Evolutionary conservation across 2,113 vertebrate genomes (phyloP).

Genomic region (Tragelaphus scriptus): DNA sequence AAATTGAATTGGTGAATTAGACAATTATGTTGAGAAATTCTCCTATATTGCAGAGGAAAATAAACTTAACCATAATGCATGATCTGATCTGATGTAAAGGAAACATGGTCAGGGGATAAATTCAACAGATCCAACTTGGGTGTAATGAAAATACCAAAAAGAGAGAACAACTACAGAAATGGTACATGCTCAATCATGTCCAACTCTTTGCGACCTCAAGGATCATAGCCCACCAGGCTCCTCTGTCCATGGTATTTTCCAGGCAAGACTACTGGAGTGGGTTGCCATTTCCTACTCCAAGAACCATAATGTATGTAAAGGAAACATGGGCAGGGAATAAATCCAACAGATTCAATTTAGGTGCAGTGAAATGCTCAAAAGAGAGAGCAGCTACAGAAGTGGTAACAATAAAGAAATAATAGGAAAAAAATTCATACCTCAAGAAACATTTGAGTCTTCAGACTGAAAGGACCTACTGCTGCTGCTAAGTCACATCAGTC

Average conservation of each 20-base stretch:
- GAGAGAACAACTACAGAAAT: not conserved
- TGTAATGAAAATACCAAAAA: not conserved
- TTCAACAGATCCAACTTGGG: not conserved
- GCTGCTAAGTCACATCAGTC: too few relatives aligned
- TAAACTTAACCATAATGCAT: not conserved
- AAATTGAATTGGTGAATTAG: slow-evolving; percentile 36
- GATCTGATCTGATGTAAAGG: not conserved
- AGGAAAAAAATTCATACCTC: not conserved
- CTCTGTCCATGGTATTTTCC: not conserved
- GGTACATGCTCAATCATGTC: not conserved
- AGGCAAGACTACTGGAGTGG: not conserved
- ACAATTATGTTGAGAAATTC: slow-evolving; percentile 31
- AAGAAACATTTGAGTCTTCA: not conserved
- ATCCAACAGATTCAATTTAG: not conserved
- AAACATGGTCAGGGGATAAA: not conserved
- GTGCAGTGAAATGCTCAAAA: not conserved
- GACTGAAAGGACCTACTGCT: not conserved
- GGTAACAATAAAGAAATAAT: not conserved
- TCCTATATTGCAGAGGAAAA: slow-evolving; percentile 1
- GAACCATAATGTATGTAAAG: not conserved
- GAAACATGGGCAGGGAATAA: not conserved
- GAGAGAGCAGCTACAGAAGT: not conserved
- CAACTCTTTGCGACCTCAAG: not conserved
- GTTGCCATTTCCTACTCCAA: not conserved
- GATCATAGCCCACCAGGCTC: not conserved